Base-by-base conservation (phyloP, 1,140 invertebrate species). In the Heterodera schachtii region DNA sequence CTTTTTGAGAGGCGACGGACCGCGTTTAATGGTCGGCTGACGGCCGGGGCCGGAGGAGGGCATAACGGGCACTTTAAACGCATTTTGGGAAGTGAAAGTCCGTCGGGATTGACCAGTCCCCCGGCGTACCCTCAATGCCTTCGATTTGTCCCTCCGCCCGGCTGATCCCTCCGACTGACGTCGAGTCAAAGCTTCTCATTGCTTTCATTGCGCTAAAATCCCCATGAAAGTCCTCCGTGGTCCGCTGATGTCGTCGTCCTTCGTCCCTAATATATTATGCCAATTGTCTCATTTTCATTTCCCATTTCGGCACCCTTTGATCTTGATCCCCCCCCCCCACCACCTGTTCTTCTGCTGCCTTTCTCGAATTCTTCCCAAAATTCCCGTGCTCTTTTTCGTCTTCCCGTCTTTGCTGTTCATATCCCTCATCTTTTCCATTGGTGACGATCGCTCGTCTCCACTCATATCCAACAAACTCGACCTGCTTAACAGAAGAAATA, bases 41-140 rank as follows among this genome's bases (percentile, higher is more conserved):
- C 88, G 70, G 16, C 88, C 88, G 6, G 88, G 88, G 31, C 88
- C 88, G 64, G 86, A 83, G 46, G 78, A 75, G 21, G 88, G 88
- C 89, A 89, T 89, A 31, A 88, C 89, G 43, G 71, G 83, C 82
- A n/a, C 67, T 60, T 79, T 11, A 64, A 81, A 78, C 5, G n/a
- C 11, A 82, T 31, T 44, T 81, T 67, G 49, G 31, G 31, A 31
- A 31, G 16, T 46, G 46, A n/a, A 57, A 76, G 47, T 19, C 52
- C 43, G 41, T 64, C 16, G 7, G 52, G 16, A 21, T 7, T n/a
- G 1, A 74, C 11, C 8, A 16, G 9, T 13, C 11, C 11, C 70
- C 19, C 13, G 11, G 9, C 0, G 2, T 43, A 78, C 77, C 44
- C 11, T 78, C 77, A 43, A 71, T 8, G 5, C 41, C 21, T 43